Evolutionary conservation across 2,797 vertebrate genomes (phyloP), one percentile per base, ranked within the genome.

Genomic region (Passerculus sandwichensis): DNA sequence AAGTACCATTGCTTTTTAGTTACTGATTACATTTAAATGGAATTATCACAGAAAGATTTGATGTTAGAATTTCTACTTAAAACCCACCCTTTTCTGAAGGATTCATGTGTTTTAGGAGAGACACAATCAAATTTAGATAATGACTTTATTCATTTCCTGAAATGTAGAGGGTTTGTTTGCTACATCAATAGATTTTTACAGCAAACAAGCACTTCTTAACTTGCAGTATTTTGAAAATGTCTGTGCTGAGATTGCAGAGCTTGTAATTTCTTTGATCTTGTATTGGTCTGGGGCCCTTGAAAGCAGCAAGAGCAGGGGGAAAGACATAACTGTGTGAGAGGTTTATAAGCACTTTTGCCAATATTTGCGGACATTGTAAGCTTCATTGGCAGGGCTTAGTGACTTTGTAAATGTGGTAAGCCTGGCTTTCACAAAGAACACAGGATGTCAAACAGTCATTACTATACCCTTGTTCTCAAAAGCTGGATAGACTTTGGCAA

Each of bases 311-410:
- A 94, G 59, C 76, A 92, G 61, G 42, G 34, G 93, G 74, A 94
- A 84, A 85, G 78, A 85, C 0, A 0, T 80, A 88, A 82, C 65
- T 38, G 38, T 62, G 25, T 77, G 67, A 79, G 75, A 91, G 67
- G 67, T 93, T 91, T 95, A 64, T 88, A 94, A 95, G 67, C 44
- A 62, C 82, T 88, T 69, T 75, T 86, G 73, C 79, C 88, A 94
- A 85, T 95, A 94, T 96, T 96, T 93, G 70, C 89, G 91, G 85
- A 93, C 51, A 15, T 56, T 87, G 59, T 93, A 87, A 96, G 45
- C 64, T 92, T 76, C 64, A 65, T 54, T 91, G 85, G 36, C 86
- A 93, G 81, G 74, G 67, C 71, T 91, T 93, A 91, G 74, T 77
- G 69, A 83, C 76, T 88, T 70, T 95, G 91, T 95, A 94, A 88